Conservation (phyloP, 2,113 vertebrate genomes). For the Eulacestoma nigropectus region DNA sequence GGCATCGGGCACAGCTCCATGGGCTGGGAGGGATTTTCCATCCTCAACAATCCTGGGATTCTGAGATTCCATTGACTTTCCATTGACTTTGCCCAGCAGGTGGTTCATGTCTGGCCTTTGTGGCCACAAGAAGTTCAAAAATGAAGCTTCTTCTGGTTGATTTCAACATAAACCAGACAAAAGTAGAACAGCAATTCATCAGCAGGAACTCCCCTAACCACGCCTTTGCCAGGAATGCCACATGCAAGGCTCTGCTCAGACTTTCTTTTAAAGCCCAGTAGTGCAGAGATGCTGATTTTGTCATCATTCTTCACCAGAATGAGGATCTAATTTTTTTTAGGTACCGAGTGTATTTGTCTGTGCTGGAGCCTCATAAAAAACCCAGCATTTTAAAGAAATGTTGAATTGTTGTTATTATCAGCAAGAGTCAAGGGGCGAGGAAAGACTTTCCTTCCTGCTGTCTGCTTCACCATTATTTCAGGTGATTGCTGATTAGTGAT, state of each 20-base stretch:
- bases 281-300: background rate
- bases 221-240: background rate
- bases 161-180: background rate
- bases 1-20: fast-evolving
- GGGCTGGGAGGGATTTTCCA: background rate
- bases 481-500: background rate
- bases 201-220: background rate
- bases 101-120: background rate
- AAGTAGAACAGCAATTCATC: background rate
- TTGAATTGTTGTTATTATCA: background rate
- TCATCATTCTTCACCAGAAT: background rate
- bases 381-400: background rate
- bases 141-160: background rate
- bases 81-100: background rate
- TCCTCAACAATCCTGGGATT: fast-evolving
- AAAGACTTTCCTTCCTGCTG: background rate
- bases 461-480: background rate
- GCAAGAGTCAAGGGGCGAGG: background rate
- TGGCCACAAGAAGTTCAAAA: background rate
- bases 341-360: background rate
- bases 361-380: background rate
- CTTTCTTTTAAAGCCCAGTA: background rate
- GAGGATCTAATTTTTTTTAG: background rate
- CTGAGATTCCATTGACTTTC: background rate
- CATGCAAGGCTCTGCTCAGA: background rate